Percentiles rank a stretch among this genome's conserved stretches.
Evolutionary conservation across 2,113 vertebrate species (phyloP).

Genomic region (Eonycteris spelaea): DNA sequence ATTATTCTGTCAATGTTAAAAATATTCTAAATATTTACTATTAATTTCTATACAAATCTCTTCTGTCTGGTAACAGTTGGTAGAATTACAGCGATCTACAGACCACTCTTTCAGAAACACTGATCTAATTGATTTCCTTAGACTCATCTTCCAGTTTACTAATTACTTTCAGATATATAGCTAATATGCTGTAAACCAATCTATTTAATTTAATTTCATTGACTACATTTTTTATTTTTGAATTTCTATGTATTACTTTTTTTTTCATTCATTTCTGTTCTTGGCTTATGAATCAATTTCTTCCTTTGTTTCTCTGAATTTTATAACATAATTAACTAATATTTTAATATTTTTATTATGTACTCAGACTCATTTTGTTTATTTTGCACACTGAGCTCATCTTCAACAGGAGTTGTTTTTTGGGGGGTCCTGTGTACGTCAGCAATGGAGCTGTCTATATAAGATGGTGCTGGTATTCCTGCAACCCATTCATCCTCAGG

Average conservation of each 20-base stretch:
- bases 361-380: background rate
- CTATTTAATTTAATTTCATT: background rate
- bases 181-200: background rate
- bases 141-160: background rate
- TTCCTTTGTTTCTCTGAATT: background rate
- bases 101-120: background rate
- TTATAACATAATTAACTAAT: background rate
- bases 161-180: background rate
- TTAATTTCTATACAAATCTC: background rate
- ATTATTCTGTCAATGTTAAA: background rate
- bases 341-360: background rate
- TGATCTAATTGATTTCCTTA: background rate
- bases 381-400: background rate
- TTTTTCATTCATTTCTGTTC: background rate
- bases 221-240: background rate
- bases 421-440: rapidly evolving
- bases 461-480: background rate
- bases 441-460: background rate
- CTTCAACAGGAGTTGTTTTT: background rate
- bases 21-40: background rate
- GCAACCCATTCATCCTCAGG: background rate
- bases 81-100: background rate
- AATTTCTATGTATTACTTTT: background rate
- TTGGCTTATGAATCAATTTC: background rate
- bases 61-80: background rate